Conservation (phyloP, 1,140 invertebrate species). For the Potamilus streckersoni region DNA sequence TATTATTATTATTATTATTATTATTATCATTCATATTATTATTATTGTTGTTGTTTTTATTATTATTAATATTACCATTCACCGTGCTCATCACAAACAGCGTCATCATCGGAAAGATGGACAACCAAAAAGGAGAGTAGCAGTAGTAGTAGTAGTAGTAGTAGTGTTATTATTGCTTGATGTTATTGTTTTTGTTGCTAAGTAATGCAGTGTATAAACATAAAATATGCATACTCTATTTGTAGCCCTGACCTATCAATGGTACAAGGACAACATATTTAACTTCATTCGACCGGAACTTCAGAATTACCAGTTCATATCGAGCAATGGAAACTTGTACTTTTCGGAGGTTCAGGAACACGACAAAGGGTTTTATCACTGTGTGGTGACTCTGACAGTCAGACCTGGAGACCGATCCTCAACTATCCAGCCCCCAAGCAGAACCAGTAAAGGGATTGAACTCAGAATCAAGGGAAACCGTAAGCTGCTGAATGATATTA, state of each 20-base stretch:
- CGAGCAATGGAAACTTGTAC: conserved; percentile 23
- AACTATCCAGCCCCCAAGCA: conserved; percentile 4
- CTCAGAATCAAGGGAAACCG: conserved; percentile 11
- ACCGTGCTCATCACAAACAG: no score
- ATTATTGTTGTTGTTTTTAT: no score
- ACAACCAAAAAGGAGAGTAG: no score
- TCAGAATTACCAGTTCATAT: conserved; percentile 24
- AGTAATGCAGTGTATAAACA: no score
- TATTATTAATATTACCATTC: no score
- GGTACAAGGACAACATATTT: conserved; percentile 20
- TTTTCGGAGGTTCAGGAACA: conserved; percentile 21
- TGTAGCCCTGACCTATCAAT: conserved; percentile 19
- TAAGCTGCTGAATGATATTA: not conserved
- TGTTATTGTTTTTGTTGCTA: no score
- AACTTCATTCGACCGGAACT: conserved; percentile 26
- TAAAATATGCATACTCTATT: not conserved
- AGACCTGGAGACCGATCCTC: conserved; percentile 5
- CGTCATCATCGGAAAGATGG: no score
- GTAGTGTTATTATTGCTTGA: no score
- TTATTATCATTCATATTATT: no score
- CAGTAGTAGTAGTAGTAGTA: no score
- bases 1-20: no score
- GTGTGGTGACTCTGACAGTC: conserved; percentile 15
- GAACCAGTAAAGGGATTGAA: conserved; percentile 28
- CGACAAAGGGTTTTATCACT: conserved; percentile 19